Evolutionary conservation across 2,113 vertebrate genomes (phyloP), one percentile per base, ranked within the genome.

Genomic region (Neotoma lepida): DNA sequence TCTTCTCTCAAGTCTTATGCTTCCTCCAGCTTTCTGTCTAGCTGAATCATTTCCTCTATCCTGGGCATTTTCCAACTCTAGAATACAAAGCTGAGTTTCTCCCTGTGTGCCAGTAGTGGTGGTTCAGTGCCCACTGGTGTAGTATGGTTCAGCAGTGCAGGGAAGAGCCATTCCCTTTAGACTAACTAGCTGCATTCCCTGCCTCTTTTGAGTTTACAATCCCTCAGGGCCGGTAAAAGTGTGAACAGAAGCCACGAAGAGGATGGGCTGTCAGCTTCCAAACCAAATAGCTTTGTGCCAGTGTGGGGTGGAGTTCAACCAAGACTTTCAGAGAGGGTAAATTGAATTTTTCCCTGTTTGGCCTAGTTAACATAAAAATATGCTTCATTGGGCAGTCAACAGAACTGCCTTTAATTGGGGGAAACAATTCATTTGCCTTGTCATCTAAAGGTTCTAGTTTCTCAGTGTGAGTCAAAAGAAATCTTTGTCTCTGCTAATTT

Each of bases 221-320:
- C 68, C 74, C 68, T 17, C 35, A 93, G 92, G 82, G 74, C 89
- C 44, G 71, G 22, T 82, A 68, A 92, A 86, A 95, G 77, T 96
- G 89, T 94, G 88, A 96, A 94, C 73, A 97, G 94, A 95, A 97
- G 81, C 88, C 90, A 92, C 2, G 0, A 94, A 97, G 54, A 94
- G 56, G 73, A 89, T 90, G 41, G 46, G 63, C 61, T 64, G 18
- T 88, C 86, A 77, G 73, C 44, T 92, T 97, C 86, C 94, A 95
- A 94, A 96, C 82, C 90, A 96, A 97, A 96, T 86, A 95, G 54
- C 61, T 80, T 92, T 89, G 86, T 77, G 81, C 86, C 86, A 93
- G 51, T 93, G 33, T 90, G 18, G 64, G 89, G 77, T 96, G 73
- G 78, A 94, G 66, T 92, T 89, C 90, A 95, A 94, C 66, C 66